phyloP scores from a whole-genome alignment of 1,140 invertebrate species.

The Trichogramma pretiosum region DNA sequence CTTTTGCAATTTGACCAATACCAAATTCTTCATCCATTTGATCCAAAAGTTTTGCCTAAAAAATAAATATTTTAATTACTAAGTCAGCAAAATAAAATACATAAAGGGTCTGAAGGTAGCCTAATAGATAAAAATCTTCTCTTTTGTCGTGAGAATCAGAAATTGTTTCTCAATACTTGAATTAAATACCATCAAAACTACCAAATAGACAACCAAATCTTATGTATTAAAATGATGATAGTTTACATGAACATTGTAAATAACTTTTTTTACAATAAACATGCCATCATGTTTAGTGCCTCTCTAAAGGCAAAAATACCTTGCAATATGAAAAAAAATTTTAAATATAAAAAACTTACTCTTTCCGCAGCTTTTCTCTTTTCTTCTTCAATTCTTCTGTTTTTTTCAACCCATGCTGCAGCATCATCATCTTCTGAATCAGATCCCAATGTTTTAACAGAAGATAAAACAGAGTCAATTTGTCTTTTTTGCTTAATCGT shows the following conservation, averaged over 20 bases:
- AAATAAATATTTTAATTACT: constrained; percentile 20
- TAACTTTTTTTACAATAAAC: too few relatives aligned
- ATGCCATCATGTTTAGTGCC: too few relatives aligned
- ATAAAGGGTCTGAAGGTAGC: too few relatives aligned
- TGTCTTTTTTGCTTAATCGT: constrained; percentile 70
- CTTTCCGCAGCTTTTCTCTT: constrained; percentile 79
- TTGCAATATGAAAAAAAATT: constrained; percentile 8
- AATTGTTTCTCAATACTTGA: constrained; percentile 11
- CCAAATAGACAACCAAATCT: too few relatives aligned
- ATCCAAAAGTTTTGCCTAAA: constrained; percentile 81
- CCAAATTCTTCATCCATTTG: constrained; percentile 95
- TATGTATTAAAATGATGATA: too few relatives aligned
- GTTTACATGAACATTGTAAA: too few relatives aligned
- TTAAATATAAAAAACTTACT: constrained; percentile 42
- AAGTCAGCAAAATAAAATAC: too few relatives aligned
- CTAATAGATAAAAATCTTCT: constrained; percentile 11
- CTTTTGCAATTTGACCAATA: constrained; percentile 70
- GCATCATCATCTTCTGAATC: constrained; percentile 68
- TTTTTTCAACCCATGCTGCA: constrained; percentile 73
- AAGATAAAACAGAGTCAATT: constrained; percentile 52
- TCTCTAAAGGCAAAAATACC: constrained; percentile 11
- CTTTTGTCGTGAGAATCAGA: constrained; percentile 1
- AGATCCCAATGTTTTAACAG: constrained; percentile 63
- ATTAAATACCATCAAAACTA: too few relatives aligned
- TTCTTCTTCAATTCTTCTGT: constrained; percentile 66